These are phyloP conservation scores for Formica selysi DNA, from an alignment of 1,140 invertebrate genomes.

Conservation along the genomic window DNA sequence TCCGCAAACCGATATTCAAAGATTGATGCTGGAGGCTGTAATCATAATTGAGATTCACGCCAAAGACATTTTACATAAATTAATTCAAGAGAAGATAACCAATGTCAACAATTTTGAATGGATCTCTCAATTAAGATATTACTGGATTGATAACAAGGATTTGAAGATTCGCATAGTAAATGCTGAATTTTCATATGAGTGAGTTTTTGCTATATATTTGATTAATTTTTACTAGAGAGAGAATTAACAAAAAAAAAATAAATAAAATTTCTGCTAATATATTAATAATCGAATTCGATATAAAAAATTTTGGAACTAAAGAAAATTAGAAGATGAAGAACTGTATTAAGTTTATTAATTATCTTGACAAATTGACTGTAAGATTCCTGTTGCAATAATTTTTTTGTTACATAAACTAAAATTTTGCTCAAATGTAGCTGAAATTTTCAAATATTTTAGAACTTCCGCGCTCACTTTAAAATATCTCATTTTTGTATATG, in stretches of 20 bases:
- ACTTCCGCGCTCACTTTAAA: neutral
- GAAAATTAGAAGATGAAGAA: neutral
- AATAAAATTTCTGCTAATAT: neutral
- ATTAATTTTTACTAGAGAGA: neutral
- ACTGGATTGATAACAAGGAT: conserved; percentile 88
- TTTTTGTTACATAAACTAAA: neutral
- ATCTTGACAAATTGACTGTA: neutral
- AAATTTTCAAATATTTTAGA: conserved; percentile 22
- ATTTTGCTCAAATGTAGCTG: no score
- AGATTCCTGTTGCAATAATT: neutral
- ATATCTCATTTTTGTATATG: neutral
- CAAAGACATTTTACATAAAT: conserved; percentile 88
- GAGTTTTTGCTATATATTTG: conserved; percentile 4
- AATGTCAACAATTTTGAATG: conserved; percentile 92
- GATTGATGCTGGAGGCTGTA: conserved; percentile 88
- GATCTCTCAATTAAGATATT: conserved; percentile 92
- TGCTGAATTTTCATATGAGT: conserved; percentile 88
- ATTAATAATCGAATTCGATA: neutral
- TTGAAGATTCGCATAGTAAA: conserved; percentile 89
- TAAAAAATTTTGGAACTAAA: neutral
- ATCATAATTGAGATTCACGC: conserved; percentile 92
- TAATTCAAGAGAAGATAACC: conserved; percentile 88
- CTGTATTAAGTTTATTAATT: neutral
- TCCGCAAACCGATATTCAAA: conserved; percentile 90
- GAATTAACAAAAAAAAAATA: neutral